Percentiles rank a stretch among this genome's conserved stretches.
Evolutionary conservation across 2,888 invertebrate genomes (phyloP).

Genomic region (Dicyrtoma fusca): DNA sequence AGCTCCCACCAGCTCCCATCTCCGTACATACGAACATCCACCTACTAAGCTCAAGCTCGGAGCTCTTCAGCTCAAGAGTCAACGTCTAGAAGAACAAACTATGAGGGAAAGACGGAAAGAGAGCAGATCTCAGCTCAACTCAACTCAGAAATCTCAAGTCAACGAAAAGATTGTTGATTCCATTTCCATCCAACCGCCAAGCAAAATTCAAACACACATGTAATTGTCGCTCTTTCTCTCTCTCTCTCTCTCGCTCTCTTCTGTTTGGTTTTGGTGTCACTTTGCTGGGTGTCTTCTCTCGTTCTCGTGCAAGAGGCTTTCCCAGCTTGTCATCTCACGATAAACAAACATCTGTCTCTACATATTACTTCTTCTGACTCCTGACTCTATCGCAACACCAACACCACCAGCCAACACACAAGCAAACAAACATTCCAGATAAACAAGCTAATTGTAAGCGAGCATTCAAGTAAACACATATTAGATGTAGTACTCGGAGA

Average conservation of each 20-base stretch:
- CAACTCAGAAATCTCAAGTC: constrained; percentile 7
- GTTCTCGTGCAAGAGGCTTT: neutral
- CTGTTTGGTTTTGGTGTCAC: neutral
- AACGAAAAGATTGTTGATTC: neutral
- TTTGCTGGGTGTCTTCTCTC: neutral
- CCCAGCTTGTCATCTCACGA: constrained; percentile 23
- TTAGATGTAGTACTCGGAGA: neutral
- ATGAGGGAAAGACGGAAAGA: too few relatives aligned
- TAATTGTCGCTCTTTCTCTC: constrained; percentile 34
- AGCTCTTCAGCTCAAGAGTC: too few relatives aligned
- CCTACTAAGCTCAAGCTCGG: neutral
- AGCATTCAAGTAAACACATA: neutral
- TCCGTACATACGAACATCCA: neutral
- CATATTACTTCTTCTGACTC: constrained; percentile 9
- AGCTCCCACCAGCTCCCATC: constrained; percentile 23
- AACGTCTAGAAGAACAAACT: too few relatives aligned
- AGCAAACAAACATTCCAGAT: too few relatives aligned
- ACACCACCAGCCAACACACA: too few relatives aligned
- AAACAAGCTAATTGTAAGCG: too few relatives aligned
- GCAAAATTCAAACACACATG: constrained; percentile 16
- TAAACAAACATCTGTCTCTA: constrained; percentile 22
- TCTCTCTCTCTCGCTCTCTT: constrained; percentile 7
- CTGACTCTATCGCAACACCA: too few relatives aligned
- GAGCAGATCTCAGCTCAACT: too few relatives aligned
- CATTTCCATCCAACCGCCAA: constrained; percentile 17